Conservation (phyloP, 2,113 vertebrate genomes). For the Boulengeromyrus knoepffleri region DNA sequence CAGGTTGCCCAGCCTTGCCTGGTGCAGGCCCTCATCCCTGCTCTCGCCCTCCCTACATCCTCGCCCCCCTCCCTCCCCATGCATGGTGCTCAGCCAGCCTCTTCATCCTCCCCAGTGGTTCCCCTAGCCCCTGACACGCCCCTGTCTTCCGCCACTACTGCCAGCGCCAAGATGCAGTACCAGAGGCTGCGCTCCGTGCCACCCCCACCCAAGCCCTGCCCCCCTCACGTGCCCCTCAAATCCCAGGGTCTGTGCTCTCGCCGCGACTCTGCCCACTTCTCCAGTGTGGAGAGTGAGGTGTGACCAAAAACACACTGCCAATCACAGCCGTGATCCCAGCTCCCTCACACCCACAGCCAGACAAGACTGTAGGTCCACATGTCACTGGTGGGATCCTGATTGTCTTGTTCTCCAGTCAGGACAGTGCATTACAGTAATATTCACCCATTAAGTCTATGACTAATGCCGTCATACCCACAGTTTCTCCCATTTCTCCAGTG, state of each 20-base stretch:
- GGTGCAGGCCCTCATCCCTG: conserved; percentile 45
- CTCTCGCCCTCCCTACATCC: conserved; percentile 51
- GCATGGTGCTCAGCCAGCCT: conserved; percentile 50
- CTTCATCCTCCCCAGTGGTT: conserved; percentile 60
- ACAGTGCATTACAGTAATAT: background rate
- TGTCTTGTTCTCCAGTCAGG: conserved; percentile 2
- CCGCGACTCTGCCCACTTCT: conserved; percentile 81
- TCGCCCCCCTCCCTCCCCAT: conserved; percentile 51
- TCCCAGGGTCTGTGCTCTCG: conserved; percentile 76
- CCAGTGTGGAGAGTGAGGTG: conserved; percentile 86
- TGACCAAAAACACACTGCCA: conserved; percentile 39
- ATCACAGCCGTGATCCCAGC: too few species aligned
- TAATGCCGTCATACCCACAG: background rate
- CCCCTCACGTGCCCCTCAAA: conserved; percentile 67
- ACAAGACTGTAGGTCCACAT: background rate
- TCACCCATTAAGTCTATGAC: background rate
- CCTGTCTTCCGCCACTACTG: conserved; percentile 52
- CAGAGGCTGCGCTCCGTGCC: conserved; percentile 65
- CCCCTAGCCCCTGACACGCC: conserved; percentile 58
- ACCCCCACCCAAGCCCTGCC: conserved; percentile 61
- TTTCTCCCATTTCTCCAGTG: background rate
- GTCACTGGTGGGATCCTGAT: background rate
- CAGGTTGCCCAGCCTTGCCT: conserved; percentile 52
- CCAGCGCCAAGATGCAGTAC: conserved; percentile 69
- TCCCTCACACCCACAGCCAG: background rate